These are phyloP conservation scores for Aromia moschata DNA, from an alignment of 2,888 invertebrate species.

Conservation along the genomic window DNA sequence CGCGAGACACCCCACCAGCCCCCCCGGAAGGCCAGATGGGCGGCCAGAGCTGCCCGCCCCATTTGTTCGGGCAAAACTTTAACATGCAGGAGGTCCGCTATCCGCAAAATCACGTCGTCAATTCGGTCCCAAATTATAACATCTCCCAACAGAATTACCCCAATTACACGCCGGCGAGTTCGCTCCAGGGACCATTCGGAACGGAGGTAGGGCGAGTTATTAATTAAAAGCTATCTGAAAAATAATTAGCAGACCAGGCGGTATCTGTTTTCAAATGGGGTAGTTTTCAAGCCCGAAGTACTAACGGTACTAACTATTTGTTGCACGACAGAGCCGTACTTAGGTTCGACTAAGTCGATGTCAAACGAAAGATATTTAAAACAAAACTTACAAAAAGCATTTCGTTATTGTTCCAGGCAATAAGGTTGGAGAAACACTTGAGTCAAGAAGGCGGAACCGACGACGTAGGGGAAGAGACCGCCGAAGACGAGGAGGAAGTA, in stretches of 20 bases:
- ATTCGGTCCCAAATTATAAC: slow-evolving; percentile 36
- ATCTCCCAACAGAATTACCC: slow-evolving; percentile 48
- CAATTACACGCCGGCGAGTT: slow-evolving; percentile 42
- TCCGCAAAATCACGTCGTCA: slow-evolving; percentile 43
- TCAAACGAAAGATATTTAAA: not conserved
- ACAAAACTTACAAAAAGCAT: not conserved
- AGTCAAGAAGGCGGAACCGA: slow-evolving; percentile 42
- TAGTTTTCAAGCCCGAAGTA: no score
- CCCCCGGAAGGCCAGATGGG: slow-evolving; percentile 54
- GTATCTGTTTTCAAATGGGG: no score
- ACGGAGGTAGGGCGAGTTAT: slow-evolving; percentile 51
- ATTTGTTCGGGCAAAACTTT: slow-evolving; percentile 37
- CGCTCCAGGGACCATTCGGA: slow-evolving; percentile 51
- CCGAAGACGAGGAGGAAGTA: slow-evolving; percentile 50
- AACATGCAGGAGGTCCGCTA: slow-evolving; percentile 46
- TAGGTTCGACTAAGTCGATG: no score
- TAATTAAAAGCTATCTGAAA: no score
- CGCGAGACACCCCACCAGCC: slow-evolving; percentile 64
- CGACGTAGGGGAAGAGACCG: slow-evolving; percentile 45
- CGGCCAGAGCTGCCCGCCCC: slow-evolving; percentile 38
- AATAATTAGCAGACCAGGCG: no score
- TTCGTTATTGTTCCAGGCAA: slow-evolving; percentile 25
- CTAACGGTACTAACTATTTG: no score
- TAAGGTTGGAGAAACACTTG: slow-evolving; percentile 41
- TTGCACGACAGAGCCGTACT: no score